phyloP scores from a whole-genome alignment of 1,140 invertebrate species.

The Drosophila athabasca region DNA sequence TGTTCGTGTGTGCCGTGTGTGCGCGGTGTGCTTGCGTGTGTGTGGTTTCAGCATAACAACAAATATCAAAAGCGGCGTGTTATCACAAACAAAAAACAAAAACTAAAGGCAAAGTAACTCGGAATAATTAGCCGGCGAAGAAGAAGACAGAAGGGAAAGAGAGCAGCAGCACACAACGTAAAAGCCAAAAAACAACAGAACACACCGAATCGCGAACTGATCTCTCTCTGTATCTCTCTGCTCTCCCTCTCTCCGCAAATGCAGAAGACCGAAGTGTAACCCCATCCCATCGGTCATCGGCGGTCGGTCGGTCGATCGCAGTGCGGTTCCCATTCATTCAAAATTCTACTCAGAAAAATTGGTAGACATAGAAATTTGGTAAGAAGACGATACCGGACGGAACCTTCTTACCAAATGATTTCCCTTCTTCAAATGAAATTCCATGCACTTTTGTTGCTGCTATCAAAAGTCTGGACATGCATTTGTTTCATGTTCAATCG shows the following conservation, averaged over 20 bases:
- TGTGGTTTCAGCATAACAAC: conserved; percentile 9
- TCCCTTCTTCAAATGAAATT: conserved; percentile 98
- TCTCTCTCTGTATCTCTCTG: no score
- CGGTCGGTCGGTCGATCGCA: no score
- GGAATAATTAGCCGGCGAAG: conserved; percentile 1
- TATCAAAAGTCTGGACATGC: conserved; percentile 98
- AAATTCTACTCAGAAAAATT: conserved; percentile 5
- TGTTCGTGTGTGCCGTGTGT: conserved; percentile 2
- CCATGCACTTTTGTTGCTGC: conserved; percentile 96
- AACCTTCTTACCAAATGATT: conserved; percentile 89
- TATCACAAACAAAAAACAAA: conserved; percentile 23
- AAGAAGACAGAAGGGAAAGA: neutral
- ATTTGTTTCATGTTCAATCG: conserved; percentile 98
- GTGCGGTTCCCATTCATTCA: no score
- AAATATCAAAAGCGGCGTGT: conserved; percentile 7
- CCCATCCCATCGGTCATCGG: no score
- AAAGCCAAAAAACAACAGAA: no score
- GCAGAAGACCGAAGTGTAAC: no score
- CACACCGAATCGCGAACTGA: no score
- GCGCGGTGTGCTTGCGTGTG: neutral
- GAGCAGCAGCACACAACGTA: no score
- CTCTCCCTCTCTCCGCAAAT: no score
- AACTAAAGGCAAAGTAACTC: neutral
- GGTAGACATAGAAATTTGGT: conserved; percentile 43
- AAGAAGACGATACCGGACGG: conserved; percentile 45